Percentiles rank a stretch among this genome's conserved stretches.
Evolutionary conservation across 1,140 invertebrate genomes (phyloP).

Genomic region (Monochamus saltuarius): DNA sequence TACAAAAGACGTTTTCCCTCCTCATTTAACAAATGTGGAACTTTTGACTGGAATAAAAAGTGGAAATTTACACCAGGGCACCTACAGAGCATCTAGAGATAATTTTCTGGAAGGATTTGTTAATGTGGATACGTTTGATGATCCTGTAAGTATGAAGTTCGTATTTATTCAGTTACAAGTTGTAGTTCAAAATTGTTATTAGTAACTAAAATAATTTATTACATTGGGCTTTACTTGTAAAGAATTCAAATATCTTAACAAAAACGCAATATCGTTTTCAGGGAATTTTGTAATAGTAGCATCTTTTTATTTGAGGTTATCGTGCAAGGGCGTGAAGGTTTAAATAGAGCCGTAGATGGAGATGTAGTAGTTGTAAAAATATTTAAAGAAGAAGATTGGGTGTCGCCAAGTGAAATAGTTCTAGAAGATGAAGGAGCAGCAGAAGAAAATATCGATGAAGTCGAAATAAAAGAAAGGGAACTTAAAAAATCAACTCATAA

Average conservation of each 20-base stretch:
- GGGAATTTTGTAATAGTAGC: neutral
- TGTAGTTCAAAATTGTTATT: neutral
- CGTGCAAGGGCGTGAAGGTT: slow-evolving; percentile 81
- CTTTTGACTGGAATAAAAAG: slow-evolving; percentile 78
- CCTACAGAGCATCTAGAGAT: slow-evolving; percentile 80
- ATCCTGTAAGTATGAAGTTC: slow-evolving; percentile 69
- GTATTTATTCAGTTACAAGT: no score
- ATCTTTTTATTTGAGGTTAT: slow-evolving; percentile 66
- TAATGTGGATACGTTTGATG: slow-evolving; percentile 74
- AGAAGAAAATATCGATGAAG: slow-evolving; percentile 67
- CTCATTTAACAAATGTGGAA: slow-evolving; percentile 77
- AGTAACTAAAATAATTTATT: no score
- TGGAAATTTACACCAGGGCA: slow-evolving; percentile 79
- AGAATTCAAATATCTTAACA: neutral
- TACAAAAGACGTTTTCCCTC: slow-evolving; percentile 74
- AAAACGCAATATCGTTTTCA: neutral
- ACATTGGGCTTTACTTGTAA: neutral
- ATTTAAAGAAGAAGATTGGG: slow-evolving; percentile 89
- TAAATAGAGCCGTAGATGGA: slow-evolving; percentile 96
- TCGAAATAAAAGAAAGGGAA: slow-evolving; percentile 56
- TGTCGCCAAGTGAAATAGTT: slow-evolving; percentile 79
- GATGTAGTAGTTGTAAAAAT: slow-evolving; percentile 93
- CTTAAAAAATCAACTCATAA: slow-evolving; percentile 46
- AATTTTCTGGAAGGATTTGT: slow-evolving; percentile 96
- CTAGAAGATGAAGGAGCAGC: slow-evolving; percentile 74